Base-by-base conservation (phyloP, 2,888 invertebrate genomes). In the Drosophila setosimentum region DNA sequence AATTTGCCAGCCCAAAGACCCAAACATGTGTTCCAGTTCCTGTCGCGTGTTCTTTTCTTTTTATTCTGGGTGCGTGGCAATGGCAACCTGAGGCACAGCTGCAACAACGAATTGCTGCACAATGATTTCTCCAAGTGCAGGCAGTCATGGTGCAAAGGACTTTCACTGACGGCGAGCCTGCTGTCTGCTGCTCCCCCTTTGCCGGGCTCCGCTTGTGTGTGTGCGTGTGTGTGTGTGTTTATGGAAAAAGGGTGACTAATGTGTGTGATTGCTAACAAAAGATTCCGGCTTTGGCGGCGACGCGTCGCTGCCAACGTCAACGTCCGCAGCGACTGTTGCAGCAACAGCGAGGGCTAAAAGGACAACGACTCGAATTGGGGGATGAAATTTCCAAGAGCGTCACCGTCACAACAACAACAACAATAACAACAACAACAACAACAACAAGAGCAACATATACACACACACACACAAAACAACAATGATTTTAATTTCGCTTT, bases 181-280 rank as follows among this genome's bases (percentile, higher is more conserved):
- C 79, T 69, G 73, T 45, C 78, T 51, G 55, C 55, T 49, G 80
- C 72, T 78, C 80, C 82, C 82, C 79, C 67, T 45, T 16, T 45
- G 67, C 50, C 64, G 32, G 33, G 35, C 35, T 24, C 29, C 32
- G 11, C 49, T 50, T 21, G 45, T 40, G 32, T 53, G 50, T 40
- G 16, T 30, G 10, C 65, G 68, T 51, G 53, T 42, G 53, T 68
- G 30, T 65, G 42, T 51, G 49, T 60, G 40, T 62, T 66, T 62
- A 61, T 58, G 82, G 83, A 91, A 91, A 92, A 92, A 92, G 92
- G 92, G 92, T 92, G 92, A 92, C 92, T 92, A 92, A 92, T 91
- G 91, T 91, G 76, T 91, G 87, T 87, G 91, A 91, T 89, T 91
- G 86, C 89, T 87, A 91, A 91, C 91, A 91, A 91, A 91, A 91